Evolutionary conservation across 2,888 invertebrate genomes (phyloP).

Genomic region (Cryptocheilus praepositus): DNA sequence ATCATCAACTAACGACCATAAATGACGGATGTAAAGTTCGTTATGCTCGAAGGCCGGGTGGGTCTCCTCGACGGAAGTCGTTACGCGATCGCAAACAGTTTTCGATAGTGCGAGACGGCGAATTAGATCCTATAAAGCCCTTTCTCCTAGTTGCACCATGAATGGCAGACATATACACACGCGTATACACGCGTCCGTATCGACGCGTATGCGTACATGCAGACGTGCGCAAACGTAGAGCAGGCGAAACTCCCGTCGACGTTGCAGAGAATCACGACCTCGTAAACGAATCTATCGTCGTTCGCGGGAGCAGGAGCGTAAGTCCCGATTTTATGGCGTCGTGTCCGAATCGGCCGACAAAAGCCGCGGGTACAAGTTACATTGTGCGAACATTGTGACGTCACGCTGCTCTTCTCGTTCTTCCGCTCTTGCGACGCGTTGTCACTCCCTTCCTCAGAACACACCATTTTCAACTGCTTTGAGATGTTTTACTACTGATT

Average conservation of each 20-base stretch:
- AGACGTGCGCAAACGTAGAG: not conserved
- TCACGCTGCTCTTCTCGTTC: not conserved
- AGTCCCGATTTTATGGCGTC: conserved; percentile 47
- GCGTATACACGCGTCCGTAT: not conserved
- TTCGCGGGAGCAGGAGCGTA: conserved; percentile 11
- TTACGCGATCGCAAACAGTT: not conserved
- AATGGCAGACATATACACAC: too few species aligned
- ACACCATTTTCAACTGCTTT: conserved; percentile 26
- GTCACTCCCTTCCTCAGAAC: conserved; percentile 10
- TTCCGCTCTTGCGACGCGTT: conserved; percentile 1
- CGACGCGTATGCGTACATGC: not conserved
- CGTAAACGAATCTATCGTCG: conserved; percentile 37
- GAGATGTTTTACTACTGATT: not conserved
- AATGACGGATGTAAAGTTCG: too few species aligned
- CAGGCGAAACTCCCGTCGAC: not conserved
- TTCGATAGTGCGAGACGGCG: conserved; percentile 1
- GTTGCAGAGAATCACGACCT: conserved; percentile 27
- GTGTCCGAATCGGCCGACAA: conserved; percentile 38
- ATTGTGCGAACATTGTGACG: conserved; percentile 11
- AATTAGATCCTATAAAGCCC: conserved; percentile 27
- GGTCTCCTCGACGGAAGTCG: conserved; percentile 17
- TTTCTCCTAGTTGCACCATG: not conserved
- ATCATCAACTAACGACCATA: too few species aligned
- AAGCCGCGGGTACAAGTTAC: conserved; percentile 30
- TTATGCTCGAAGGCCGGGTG: not conserved